Base-by-base conservation (phyloP, 2,113 vertebrate genomes). In the Pomatostomus ruficeps region DNA sequence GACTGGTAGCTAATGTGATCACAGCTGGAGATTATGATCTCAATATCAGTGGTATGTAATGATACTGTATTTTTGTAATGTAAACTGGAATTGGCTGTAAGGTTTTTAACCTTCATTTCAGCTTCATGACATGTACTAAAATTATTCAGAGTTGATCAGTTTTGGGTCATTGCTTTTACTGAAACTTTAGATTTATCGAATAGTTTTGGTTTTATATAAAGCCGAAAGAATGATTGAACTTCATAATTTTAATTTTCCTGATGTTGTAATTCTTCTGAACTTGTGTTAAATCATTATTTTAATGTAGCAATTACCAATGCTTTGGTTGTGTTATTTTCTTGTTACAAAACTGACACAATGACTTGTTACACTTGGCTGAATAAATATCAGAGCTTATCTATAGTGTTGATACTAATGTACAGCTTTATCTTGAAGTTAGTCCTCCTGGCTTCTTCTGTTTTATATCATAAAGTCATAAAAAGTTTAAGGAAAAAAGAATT, bases 1-100 rank as follows among this genome's bases (percentile, higher is more conserved):
- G 98, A 67, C 97, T 98, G 48, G 97, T 98, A 52, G 98, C 98
- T 96, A 99, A 98, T 82, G 98, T 99, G 91, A 98, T 99, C 97
- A 99, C 98, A 10, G 98, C 99, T 13, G 99, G 99, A 95, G 99
- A 99, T 96, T 99, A 99, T 96, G 98, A 99, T 97, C 99, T 99
- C 95, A 99, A 99, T 96, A 98, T 99, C 84, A 99, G 98, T 92
- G 99, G 99, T 99, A 98, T 97, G 99, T 97, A 95, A 75, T 68
- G 81, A 67, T 68, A 31, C 0, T 68, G 26, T 35, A 7, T 51
- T 59, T 91, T 89, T 79, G 4, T 89, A 22, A 46, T 16, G 51
- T 67, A 54, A 80, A 58, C 20, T 65, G 35, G 20, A 75, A 33
- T 46, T 62, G 35, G 17, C 20, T 52, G 4, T 70, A 43, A 33